Evolutionary conservation across 2,888 invertebrate species (phyloP).

Genomic region (Erebia ligea): DNA sequence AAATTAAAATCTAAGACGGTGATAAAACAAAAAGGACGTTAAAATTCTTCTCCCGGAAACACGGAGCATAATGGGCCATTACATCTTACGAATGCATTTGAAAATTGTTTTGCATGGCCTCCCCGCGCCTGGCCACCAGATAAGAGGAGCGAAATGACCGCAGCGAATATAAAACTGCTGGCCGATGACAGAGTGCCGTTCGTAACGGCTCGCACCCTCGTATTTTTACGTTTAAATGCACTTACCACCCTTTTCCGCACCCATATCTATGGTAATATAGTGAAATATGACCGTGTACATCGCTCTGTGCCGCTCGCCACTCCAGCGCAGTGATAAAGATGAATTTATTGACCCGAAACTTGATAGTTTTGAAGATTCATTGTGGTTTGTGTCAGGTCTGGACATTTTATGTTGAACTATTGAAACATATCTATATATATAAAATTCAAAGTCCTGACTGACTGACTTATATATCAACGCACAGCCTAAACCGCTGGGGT

Average conservation of each 20-base stretch:
- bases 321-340: conserved; percentile 32
- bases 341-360: conserved; percentile 34
- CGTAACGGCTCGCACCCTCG: conserved; percentile 58
- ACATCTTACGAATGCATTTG: conserved; percentile 31
- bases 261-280: conserved; percentile 45
- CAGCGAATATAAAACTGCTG: conserved; percentile 63
- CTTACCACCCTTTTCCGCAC: conserved; percentile 53
- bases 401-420: no score
- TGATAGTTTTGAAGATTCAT: conserved; percentile 8
- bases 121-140: conserved; percentile 43
- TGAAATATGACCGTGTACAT: conserved; percentile 40
- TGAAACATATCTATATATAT: no score
- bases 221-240: conserved; percentile 66
- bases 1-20: conserved; percentile 1
- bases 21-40: conserved; percentile 15
- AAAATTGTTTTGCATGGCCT: conserved; percentile 40
- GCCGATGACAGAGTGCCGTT: conserved; percentile 66
- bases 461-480: no score
- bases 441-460: no score
- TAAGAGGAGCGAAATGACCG: conserved; percentile 52
- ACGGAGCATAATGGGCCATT: conserved; percentile 15
- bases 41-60: conserved; percentile 20
- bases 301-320: conserved; percentile 19
- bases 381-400: no score
- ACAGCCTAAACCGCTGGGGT: no score